phyloP scores from a whole-genome alignment of 2,113 vertebrate genomes.

The Hemicordylus capensis region DNA sequence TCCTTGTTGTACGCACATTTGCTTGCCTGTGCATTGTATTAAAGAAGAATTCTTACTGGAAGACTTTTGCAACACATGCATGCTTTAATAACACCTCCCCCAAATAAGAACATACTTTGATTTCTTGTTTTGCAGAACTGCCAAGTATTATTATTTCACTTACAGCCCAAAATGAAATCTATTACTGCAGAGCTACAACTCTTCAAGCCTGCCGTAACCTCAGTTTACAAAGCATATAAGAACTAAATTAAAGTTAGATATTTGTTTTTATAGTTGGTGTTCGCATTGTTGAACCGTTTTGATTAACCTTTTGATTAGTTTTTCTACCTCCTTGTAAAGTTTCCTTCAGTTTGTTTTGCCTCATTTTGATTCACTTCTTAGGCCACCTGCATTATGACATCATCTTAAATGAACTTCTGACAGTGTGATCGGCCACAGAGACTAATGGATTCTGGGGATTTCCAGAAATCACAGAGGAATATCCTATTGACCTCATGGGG shows the following conservation, averaged over 20 bases:
- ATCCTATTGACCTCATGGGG: background rate
- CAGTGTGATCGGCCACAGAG: background rate
- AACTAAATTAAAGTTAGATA: background rate
- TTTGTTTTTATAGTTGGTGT: background rate
- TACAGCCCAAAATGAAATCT: background rate
- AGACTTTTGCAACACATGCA: slow-evolving; percentile 14
- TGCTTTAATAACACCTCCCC: background rate
- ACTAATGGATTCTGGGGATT: background rate
- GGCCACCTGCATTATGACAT: background rate
- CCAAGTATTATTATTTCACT: background rate
- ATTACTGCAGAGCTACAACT: background rate
- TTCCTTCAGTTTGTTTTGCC: background rate
- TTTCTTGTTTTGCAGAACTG: background rate
- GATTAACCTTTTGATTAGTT: background rate
- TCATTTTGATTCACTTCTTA: background rate
- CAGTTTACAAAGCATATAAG: background rate
- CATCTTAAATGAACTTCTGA: background rate
- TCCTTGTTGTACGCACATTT: background rate
- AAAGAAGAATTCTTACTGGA: slow-evolving; percentile 1
- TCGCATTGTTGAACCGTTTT: background rate
- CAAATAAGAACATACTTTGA: background rate
- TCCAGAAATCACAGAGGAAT: background rate
- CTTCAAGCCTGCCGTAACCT: background rate
- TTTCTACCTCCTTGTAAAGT: background rate
- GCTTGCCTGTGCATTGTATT: background rate